These are phyloP conservation scores for Rutilus rutilus DNA, from an alignment of 2,113 vertebrate species.

Conservation along the genomic window DNA sequence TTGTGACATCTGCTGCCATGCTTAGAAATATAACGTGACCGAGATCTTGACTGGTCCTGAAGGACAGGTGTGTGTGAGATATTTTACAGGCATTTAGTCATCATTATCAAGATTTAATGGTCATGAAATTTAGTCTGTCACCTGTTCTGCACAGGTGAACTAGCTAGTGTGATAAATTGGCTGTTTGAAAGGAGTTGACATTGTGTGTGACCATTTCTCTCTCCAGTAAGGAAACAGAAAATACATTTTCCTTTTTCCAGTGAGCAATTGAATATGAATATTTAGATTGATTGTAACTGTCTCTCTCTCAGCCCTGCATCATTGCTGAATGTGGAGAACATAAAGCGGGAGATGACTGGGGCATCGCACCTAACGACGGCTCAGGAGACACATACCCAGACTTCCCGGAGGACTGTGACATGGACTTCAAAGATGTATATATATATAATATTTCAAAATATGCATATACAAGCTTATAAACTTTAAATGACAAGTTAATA, in stretches of 20 bases:
- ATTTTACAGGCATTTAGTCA: conserved; percentile 3
- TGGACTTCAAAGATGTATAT: conserved; percentile 87
- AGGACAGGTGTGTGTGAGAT: conserved; percentile 13
- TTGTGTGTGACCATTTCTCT: neutral
- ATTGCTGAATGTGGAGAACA: conserved; percentile 91
- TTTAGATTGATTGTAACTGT: conserved; percentile 16
- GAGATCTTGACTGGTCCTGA: neutral
- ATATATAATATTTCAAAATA: too few relatives aligned
- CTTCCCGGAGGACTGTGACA: conserved; percentile 91
- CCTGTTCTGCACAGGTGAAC: neutral
- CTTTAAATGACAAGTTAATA: too few relatives aligned
- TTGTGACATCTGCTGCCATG: neutral
- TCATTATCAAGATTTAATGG: conserved; percentile 8
- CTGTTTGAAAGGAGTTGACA: conserved; percentile 6
- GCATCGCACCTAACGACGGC: conserved; percentile 77
- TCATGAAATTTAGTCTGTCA: conserved; percentile 1
- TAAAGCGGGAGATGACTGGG: conserved; percentile 87
- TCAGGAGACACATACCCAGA: conserved; percentile 88
- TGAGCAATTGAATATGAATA: neutral
- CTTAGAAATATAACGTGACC: neutral
- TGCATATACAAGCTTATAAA: too few relatives aligned
- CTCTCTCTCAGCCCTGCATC: conserved; percentile 78
- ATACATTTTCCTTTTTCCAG: neutral
- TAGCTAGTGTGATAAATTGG: neutral
- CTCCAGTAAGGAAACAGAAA: neutral